Percentiles rank a stretch among this genome's conserved stretches.
Conservation (phyloP, 2,113 vertebrate species). For the Sceloporus undulatus region DNA sequence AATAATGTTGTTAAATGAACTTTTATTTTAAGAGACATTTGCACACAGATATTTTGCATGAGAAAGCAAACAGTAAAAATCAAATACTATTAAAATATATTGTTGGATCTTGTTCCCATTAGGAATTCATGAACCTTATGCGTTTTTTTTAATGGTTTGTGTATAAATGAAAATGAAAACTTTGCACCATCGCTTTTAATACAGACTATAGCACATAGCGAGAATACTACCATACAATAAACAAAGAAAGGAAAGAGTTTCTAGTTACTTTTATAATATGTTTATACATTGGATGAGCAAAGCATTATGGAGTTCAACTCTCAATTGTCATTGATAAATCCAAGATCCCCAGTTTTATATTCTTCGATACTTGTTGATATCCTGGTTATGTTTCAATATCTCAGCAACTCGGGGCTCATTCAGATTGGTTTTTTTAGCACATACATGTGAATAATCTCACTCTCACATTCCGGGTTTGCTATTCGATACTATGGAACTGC, state of each 20-base stretch:
- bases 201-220: constrained; percentile 69
- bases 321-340: not conserved
- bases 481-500: no score
- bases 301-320: not conserved
- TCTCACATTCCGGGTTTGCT: no score
- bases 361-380: not conserved
- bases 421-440: no score
- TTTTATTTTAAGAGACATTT: constrained; percentile 52
- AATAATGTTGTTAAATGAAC: constrained; percentile 55
- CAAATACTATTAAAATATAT: constrained; percentile 63
- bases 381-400: not conserved
- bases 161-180: constrained; percentile 82
- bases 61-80: constrained; percentile 73
- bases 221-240: constrained; percentile 35
- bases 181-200: constrained; percentile 77
- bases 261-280: constrained; percentile 43
- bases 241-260: constrained; percentile 41
- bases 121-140: constrained; percentile 80
- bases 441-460: no score
- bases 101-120: constrained; percentile 68
- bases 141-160: constrained; percentile 72
- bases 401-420: not conserved
- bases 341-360: not conserved
- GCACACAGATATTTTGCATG: constrained; percentile 60
- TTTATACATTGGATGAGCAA: not conserved